phyloP scores from a whole-genome alignment of 2,113 vertebrate genomes.

The Colius striatus region DNA sequence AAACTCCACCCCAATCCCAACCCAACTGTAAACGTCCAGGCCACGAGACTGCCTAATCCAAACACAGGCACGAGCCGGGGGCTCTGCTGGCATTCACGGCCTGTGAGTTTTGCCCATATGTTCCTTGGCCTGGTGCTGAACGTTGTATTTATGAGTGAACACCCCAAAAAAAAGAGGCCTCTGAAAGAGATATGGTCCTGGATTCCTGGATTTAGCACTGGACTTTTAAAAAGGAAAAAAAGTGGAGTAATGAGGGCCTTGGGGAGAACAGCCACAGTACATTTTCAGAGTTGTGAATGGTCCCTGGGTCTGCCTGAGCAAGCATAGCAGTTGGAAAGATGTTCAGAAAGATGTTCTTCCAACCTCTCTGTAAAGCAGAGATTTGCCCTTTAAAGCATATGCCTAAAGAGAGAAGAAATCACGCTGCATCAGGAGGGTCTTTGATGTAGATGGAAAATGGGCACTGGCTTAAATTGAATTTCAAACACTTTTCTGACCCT shows the following conservation, averaged over 20 bases:
- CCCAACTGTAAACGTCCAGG: conserved; percentile 37
- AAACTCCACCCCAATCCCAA: not conserved
- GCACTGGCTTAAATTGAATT: not conserved
- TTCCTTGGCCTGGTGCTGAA: conserved; percentile 48
- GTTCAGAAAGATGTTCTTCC: not conserved
- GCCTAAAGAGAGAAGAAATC: not conserved
- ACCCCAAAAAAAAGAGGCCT: not conserved
- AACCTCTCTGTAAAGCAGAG: not conserved
- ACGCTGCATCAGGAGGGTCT: accelerated
- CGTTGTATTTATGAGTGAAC: not conserved
- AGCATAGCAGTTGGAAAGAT: accelerated
- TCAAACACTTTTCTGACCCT: not conserved
- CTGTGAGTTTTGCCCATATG: not conserved
- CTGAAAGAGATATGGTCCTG: not conserved
- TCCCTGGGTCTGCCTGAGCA: not conserved
- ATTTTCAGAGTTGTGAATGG: not conserved
- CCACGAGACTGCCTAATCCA: conserved; percentile 34
- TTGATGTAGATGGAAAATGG: not conserved
- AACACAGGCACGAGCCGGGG: conserved; percentile 59
- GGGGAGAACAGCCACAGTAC: not conserved
- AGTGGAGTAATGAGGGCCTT: not conserved
- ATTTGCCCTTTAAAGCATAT: not conserved
- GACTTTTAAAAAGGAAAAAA: not conserved
- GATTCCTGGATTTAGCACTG: not conserved
- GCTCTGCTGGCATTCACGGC: not conserved